Conservation (phyloP, 2,888 invertebrate genomes). For the Pasiphila rectangulata region DNA sequence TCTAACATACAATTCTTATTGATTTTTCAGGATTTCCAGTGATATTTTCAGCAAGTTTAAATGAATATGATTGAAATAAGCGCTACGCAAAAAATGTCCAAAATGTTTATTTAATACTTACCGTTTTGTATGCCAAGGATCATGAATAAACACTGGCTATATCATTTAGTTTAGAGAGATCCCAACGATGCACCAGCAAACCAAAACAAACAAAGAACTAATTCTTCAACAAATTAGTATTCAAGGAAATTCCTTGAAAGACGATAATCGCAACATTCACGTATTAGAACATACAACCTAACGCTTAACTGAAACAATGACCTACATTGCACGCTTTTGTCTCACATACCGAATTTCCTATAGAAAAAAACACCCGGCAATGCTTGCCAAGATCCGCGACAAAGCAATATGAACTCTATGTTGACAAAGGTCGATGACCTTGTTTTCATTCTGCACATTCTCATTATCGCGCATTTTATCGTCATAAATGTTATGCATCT, state of each 20-base stretch:
- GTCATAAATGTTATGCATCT: conserved; percentile 3
- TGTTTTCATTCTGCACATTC: conserved; percentile 9
- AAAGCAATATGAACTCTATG: conserved; percentile 13
- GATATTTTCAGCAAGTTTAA: too few species aligned
- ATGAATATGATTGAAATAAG: too few species aligned
- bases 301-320: conserved; percentile 16
- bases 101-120: too few species aligned
- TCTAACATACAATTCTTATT: neutral
- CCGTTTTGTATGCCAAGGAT: neutral
- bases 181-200: too few species aligned
- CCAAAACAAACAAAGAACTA: neutral
- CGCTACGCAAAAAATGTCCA: too few species aligned
- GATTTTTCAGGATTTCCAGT: too few species aligned
- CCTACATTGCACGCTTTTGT: conserved; percentile 15
- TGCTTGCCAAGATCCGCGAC: conserved; percentile 16
- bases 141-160: too few species aligned
- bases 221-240: conserved; percentile 6
- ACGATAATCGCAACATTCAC: neutral
- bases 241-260: conserved; percentile 11
- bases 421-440: conserved; percentile 13
- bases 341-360: conserved; percentile 6
- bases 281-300: neutral
- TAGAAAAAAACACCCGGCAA: conserved; percentile 11
- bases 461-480: conserved; percentile 9
- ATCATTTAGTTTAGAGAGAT: too few species aligned